phyloP scores from a whole-genome alignment of 2,113 vertebrate genomes.

The Nerophis lumbriciformis region DNA sequence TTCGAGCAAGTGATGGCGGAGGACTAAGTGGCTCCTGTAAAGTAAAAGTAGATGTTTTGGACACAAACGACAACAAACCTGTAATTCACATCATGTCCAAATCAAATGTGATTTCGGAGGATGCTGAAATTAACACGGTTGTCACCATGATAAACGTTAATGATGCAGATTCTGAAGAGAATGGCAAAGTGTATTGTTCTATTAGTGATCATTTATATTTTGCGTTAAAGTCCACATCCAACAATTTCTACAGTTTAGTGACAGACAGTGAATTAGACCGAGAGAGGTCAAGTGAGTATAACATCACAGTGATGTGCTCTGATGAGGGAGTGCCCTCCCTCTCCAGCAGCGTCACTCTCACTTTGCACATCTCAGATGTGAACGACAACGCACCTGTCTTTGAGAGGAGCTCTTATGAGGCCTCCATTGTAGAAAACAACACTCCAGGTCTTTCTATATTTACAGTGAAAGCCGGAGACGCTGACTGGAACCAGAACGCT shows the following conservation, averaged over 20 bases:
- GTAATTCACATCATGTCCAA: slow-evolving; percentile 55
- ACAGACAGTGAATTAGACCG: slow-evolving; percentile 51
- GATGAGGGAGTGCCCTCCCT: slow-evolving; percentile 43
- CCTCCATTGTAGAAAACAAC: slow-evolving; percentile 48
- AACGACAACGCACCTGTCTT: slow-evolving; percentile 52
- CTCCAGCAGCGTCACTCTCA: slow-evolving; percentile 46
- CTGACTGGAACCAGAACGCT: slow-evolving; percentile 19
- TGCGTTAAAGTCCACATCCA: slow-evolving; percentile 46
- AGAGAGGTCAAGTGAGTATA: slow-evolving; percentile 23
- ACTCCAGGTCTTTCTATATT: slow-evolving; percentile 31
- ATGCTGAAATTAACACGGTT: slow-evolving; percentile 58
- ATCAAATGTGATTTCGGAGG: slow-evolving; percentile 57
- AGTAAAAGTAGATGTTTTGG: slow-evolving; percentile 60
- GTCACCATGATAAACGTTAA: slow-evolving; percentile 69
- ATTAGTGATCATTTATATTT: slow-evolving; percentile 58
- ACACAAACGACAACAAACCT: slow-evolving; percentile 63
- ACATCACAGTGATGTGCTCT: slow-evolving; percentile 33
- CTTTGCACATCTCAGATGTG: slow-evolving; percentile 41
- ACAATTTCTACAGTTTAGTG: slow-evolving; percentile 69
- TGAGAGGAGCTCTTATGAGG: slow-evolving; percentile 35
- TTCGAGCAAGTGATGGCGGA: slow-evolving; percentile 64
- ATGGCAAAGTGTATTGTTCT: slow-evolving; percentile 53
- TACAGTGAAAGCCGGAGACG: slow-evolving; percentile 20
- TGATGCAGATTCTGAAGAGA: slow-evolving; percentile 26
- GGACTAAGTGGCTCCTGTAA: slow-evolving; percentile 57